These are phyloP conservation scores for Variabilichromis moorii DNA, from an alignment of 2,113 vertebrate species.

Conservation along the genomic window DNA sequence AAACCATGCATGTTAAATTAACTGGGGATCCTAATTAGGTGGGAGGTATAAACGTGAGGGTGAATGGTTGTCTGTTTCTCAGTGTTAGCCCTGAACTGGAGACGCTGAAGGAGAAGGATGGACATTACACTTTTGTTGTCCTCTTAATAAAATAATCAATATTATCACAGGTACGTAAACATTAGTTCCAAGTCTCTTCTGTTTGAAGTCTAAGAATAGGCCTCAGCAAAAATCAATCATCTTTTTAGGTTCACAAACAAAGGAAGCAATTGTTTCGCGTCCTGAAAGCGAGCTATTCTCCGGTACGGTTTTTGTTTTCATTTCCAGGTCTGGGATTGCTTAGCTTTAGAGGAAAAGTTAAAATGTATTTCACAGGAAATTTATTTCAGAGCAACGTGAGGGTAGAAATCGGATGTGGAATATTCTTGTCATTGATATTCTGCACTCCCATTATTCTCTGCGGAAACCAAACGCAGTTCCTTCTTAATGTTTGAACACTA, in stretches of 20 bases:
- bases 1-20: background rate
- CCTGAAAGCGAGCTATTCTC: background rate
- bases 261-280: slow-evolving; percentile 13
- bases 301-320: background rate
- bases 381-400: slow-evolving; percentile 11
- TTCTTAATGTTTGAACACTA: background rate
- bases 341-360: background rate
- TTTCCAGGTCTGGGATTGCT: slow-evolving; percentile 17
- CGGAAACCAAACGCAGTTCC: background rate
- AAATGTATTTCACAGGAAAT: background rate
- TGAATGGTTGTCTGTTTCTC: background rate
- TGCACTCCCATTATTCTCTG: background rate
- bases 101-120: background rate
- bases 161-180: background rate
- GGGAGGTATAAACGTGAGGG: background rate
- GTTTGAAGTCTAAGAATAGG: background rate
- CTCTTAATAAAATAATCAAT: background rate
- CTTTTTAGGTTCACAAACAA: background rate
- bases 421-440: background rate
- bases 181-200: background rate
- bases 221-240: background rate
- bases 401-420: slow-evolving; percentile 37
- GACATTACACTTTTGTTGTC: background rate
- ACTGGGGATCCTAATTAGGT: background rate
- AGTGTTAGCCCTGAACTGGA: background rate